These are phyloP conservation scores for Merluccius polli DNA, from an alignment of 2,797 vertebrate species.

Conservation along the genomic window DNA sequence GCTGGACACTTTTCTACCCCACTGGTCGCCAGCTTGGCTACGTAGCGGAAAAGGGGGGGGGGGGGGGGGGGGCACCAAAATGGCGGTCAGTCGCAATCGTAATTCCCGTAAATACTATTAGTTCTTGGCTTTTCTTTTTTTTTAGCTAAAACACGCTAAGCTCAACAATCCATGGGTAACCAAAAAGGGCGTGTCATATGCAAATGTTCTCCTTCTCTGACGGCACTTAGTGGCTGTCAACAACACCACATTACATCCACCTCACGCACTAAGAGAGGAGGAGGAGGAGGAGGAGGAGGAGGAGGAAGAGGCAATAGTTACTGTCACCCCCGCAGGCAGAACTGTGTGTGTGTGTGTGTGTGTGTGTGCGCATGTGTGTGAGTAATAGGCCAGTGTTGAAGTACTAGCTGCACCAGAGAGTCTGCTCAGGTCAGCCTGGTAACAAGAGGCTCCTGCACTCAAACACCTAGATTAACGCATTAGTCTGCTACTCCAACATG, in stretches of 20 bases:
- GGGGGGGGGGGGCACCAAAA: no score
- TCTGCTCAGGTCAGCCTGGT: slow-evolving; percentile 30
- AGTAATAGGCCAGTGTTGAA: slow-evolving; percentile 22
- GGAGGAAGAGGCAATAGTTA: not conserved
- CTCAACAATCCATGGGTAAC: not conserved
- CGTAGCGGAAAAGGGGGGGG: no score
- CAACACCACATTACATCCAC: not conserved
- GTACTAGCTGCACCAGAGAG: slow-evolving; percentile 42
- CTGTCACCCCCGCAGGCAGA: not conserved
- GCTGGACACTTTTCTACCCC: no score
- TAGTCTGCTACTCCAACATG: slow-evolving; percentile 54
- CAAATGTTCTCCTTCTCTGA: slow-evolving; percentile 3
- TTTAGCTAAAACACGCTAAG: not conserved
- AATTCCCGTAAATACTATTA: no score
- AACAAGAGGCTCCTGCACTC: slow-evolving; percentile 47
- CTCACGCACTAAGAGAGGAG: slow-evolving; percentile 9
- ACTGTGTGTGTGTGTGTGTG: not conserved
- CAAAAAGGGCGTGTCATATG: not conserved
- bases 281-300: not conserved
- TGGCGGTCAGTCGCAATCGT: no score
- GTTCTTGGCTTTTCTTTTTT: not conserved
- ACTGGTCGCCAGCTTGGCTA: no score
- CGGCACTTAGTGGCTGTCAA: slow-evolving; percentile 11
- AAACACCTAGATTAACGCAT: slow-evolving; percentile 55
- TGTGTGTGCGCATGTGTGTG: not conserved